Percentiles rank a stretch among this genome's conserved stretches.
Conservation (phyloP, 1,140 invertebrate genomes). For the Leptinotarsa texana region DNA sequence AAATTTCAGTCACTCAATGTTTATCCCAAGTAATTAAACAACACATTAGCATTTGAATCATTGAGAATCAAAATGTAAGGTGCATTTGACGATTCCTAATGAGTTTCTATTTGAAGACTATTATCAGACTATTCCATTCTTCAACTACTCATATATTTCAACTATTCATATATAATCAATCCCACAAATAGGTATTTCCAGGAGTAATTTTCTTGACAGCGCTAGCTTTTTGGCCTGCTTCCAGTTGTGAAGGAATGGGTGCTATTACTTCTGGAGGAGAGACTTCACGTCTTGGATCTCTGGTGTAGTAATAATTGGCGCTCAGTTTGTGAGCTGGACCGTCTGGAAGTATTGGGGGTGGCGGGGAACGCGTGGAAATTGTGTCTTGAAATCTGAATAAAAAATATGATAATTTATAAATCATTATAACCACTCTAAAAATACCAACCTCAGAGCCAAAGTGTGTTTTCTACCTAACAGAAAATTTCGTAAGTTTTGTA, state of each 20-base stretch:
- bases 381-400: slow-evolving; percentile 59
- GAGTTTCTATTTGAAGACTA: no score
- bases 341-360: slow-evolving; percentile 73
- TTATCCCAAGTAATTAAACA: no score
- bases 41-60: no score
- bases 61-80: no score
- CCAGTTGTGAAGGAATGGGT: slow-evolving; percentile 38
- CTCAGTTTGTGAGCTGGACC: slow-evolving; percentile 71
- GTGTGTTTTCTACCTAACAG: slow-evolving; percentile 66
- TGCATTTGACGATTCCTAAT: no score
- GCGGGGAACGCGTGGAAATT: slow-evolving; percentile 71
- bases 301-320: slow-evolving; percentile 77
- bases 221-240: slow-evolving; percentile 32
- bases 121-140: no score
- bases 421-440: background rate
- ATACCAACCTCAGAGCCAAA: slow-evolving; percentile 64
- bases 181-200: slow-evolving; percentile 61
- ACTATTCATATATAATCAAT: slow-evolving; percentile 43
- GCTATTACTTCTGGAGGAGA: slow-evolving; percentile 67
- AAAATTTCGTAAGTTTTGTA: slow-evolving; percentile 64
- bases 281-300: slow-evolving; percentile 77
- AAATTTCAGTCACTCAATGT: no score
- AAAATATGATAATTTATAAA: background rate
- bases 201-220: slow-evolving; percentile 56
- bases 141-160: no score